phyloP scores from a whole-genome alignment of 2,888 invertebrate species.

The Graphium colonna region DNA sequence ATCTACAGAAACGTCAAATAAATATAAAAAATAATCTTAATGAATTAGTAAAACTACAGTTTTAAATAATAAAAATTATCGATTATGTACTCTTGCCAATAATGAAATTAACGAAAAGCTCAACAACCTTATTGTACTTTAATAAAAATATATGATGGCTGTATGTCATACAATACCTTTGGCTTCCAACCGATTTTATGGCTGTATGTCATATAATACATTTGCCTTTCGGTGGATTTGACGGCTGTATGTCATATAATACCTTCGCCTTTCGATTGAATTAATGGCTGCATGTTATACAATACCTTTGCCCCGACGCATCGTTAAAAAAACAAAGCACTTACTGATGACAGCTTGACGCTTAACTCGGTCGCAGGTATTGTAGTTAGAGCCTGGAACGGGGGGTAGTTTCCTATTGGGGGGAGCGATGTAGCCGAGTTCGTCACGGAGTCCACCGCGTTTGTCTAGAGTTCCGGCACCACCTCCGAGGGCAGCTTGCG shows the following conservation, averaged over 20 bases:
- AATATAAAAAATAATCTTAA: no score
- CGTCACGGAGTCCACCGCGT: constrained; percentile 89
- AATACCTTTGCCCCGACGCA: not conserved
- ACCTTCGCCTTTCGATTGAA: not conserved
- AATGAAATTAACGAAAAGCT: no score
- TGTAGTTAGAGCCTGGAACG: constrained; percentile 95
- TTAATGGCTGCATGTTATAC: not conserved
- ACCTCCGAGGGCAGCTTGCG: constrained; percentile 82
- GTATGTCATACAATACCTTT: not conserved
- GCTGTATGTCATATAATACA: not conserved
- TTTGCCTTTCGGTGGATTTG: not conserved
- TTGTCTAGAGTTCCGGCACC: constrained; percentile 89
- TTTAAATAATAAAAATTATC: no score
- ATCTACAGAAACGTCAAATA: no score
- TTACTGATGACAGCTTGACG: constrained; percentile 95
- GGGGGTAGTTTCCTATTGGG: constrained; percentile 95
- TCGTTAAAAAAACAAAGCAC: constrained; percentile 49
- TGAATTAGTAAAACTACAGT: no score
- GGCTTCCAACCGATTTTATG: not conserved
- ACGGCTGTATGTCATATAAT: not conserved
- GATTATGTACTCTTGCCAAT: no score
- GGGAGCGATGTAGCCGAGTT: constrained; percentile 95
- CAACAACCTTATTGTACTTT: no score
- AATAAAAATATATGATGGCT: no score
- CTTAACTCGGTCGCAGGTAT: constrained; percentile 96